Base-by-base conservation (phyloP, 2,113 vertebrate genomes). In the Echinops telfairi region DNA sequence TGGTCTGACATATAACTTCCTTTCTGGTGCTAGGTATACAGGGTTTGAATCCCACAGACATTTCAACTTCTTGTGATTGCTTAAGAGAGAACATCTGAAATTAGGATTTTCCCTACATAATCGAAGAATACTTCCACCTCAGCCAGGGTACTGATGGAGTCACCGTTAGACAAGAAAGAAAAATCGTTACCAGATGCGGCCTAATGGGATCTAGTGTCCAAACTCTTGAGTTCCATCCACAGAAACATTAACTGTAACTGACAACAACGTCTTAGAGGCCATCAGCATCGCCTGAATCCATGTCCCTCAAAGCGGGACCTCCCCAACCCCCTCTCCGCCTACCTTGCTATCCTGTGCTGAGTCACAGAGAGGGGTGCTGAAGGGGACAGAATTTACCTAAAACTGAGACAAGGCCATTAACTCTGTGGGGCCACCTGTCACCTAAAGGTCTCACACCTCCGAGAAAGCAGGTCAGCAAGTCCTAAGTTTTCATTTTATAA, bases 1-100 rank as follows among this genome's bases (percentile, higher is more conserved):
- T 88, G 33, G 33, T 73, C 25, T 90, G 79, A 40, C 43, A 90
- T 84, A 64, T 75, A 80, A 60, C 86, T 80, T 94, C 40, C 16
- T 88, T 70, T 64, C 62, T 20, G 60, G 47, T 11, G 33, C 8
- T 25, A 58, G 3, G 25, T 64, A 22, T 66, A 71, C 83, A 89
- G 78, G 16, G 38, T 1, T 47, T 43, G 77, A 64, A 76, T 73
- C 81, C 36, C 3, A 68, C 7, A 31, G 33, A 79, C 31, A 75
- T 68, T 95, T 91, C 70, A 83, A n/a, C 31, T 25, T 89, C 38
- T 25, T 58, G 8, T 43, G 77, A 83, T 20, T 64, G 33, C 38
- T 2, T 81, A 71, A 92, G 14, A 53, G 76, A 70, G 20, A 95
- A 14, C 38, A 53, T 60, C 9, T 64, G 22, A 66, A 92, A 62